Evolutionary conservation across 2,888 invertebrate genomes (phyloP).

Genomic region (Choreutis nemorana): DNA sequence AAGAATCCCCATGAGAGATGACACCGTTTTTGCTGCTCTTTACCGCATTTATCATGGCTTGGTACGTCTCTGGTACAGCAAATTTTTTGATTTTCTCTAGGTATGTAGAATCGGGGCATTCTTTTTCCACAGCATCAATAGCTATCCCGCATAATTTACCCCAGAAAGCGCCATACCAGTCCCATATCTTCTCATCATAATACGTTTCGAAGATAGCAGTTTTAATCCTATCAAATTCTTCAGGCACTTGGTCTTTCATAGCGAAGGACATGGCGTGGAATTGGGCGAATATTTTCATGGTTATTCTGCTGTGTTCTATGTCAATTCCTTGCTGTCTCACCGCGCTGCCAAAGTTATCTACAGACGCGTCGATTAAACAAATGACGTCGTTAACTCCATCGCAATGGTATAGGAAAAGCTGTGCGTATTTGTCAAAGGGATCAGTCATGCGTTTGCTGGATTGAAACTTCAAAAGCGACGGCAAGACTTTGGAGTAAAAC

Average conservation of each 20-base stretch:
- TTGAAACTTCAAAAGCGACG: constrained; percentile 50
- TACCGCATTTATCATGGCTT: constrained; percentile 49
- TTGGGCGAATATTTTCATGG: constrained; percentile 61
- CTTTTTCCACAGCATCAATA: constrained; percentile 70
- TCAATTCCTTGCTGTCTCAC: constrained; percentile 58
- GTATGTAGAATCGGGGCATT: constrained; percentile 68
- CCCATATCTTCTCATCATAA: constrained; percentile 56
- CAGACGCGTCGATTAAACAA: constrained; percentile 61
- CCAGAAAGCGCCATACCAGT: constrained; percentile 68
- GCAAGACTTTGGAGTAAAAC: constrained; percentile 68
- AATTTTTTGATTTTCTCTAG: constrained; percentile 63
- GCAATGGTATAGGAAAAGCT: constrained; percentile 42
- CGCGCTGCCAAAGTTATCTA: constrained; percentile 46
- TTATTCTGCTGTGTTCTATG: constrained; percentile 50
- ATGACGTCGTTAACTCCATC: constrained; percentile 66
- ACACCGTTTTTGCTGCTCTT: constrained; percentile 51
- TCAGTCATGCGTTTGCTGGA: constrained; percentile 33
- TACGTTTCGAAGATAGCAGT: constrained; percentile 62
- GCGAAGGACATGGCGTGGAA: constrained; percentile 69
- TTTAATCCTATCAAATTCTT: constrained; percentile 46
- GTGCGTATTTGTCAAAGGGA: constrained; percentile 59
- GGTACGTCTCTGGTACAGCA: constrained; percentile 55
- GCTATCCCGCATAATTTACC: constrained; percentile 57
- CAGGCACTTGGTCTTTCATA: constrained; percentile 60
- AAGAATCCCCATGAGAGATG: constrained; percentile 76